Conservation (phyloP, 2,797 vertebrate genomes). For the Lithobates pipiens region DNA sequence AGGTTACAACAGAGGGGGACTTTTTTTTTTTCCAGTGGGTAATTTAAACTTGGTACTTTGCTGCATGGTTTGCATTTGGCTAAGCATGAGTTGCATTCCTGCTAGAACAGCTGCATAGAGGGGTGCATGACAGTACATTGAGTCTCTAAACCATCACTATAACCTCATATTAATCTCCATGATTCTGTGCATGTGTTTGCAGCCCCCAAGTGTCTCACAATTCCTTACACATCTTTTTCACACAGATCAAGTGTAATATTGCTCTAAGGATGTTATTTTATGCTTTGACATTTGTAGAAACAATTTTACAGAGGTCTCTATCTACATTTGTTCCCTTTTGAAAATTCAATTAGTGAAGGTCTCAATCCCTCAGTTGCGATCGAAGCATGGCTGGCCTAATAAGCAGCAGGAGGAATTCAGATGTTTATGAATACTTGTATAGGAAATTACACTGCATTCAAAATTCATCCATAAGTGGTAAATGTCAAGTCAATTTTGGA, state of each 20-base stretch:
- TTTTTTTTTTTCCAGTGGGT: too few relatives aligned
- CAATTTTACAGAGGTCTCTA: background rate
- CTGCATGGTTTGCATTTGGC: constrained; percentile 12
- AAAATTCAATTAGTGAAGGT: constrained; percentile 6
- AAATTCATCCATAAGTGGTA: constrained; percentile 27
- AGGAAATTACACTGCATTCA: background rate
- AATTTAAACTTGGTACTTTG: background rate
- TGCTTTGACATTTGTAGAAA: background rate
- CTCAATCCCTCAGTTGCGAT: constrained; percentile 27
- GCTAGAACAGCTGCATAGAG: background rate
- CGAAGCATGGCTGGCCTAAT: constrained; percentile 38
- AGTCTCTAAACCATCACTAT: constrained; percentile 2
- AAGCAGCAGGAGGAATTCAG: constrained; percentile 29
- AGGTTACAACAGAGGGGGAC: background rate
- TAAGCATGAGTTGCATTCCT: constrained; percentile 16
- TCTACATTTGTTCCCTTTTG: background rate
- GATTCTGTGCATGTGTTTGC: constrained; percentile 9
- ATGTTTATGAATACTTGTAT: constrained; percentile 30
- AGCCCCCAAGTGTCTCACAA: background rate
- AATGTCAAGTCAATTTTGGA: constrained; percentile 23
- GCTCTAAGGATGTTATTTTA: too few relatives aligned
- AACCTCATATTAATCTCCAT: background rate
- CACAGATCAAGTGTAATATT: background rate
- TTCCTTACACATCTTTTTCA: background rate
- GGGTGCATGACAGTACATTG: constrained; percentile 15